Conservation (phyloP, 2,113 vertebrate species). For the Myotis lucifugus region DNA sequence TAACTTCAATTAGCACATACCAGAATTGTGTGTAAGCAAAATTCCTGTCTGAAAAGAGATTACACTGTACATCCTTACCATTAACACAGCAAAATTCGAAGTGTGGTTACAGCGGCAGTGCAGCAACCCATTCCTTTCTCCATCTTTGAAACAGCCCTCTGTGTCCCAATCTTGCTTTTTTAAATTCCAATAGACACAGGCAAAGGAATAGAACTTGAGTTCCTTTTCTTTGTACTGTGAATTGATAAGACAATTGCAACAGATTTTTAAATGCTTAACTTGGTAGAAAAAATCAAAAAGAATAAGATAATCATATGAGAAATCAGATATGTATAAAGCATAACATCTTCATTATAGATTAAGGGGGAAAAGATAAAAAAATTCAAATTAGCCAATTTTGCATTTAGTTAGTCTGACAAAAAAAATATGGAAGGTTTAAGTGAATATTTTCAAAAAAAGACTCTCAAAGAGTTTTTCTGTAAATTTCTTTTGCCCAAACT, state of each 20-base stretch:
- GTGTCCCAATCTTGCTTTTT: conserved; percentile 80
- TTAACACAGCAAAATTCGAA: conserved; percentile 86
- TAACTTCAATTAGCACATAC: background rate
- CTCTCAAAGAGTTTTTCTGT: background rate
- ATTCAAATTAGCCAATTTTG: conserved; percentile 44
- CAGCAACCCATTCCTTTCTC: background rate
- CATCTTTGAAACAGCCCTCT: conserved; percentile 70
- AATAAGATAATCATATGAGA: background rate
- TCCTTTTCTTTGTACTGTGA: background rate
- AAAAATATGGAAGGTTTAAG: conserved; percentile 3
- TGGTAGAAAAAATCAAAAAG: background rate
- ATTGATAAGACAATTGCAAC: conserved; percentile 48
- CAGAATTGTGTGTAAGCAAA: background rate
- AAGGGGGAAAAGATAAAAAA: background rate
- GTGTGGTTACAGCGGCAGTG: conserved; percentile 85
- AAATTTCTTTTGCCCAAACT: background rate
- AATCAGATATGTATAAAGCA: background rate
- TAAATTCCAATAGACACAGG: conserved; percentile 87
- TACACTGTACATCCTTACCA: conserved; percentile 76
- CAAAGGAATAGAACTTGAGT: conserved; percentile 73
- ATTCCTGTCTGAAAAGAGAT: background rate
- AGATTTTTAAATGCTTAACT: background rate
- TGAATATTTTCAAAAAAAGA: background rate
- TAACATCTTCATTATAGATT: background rate
- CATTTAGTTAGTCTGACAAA: conserved; percentile 25